Evolutionary conservation across 2,888 invertebrate species (phyloP).

Genomic region (Diaprepes abbreviatus): DNA sequence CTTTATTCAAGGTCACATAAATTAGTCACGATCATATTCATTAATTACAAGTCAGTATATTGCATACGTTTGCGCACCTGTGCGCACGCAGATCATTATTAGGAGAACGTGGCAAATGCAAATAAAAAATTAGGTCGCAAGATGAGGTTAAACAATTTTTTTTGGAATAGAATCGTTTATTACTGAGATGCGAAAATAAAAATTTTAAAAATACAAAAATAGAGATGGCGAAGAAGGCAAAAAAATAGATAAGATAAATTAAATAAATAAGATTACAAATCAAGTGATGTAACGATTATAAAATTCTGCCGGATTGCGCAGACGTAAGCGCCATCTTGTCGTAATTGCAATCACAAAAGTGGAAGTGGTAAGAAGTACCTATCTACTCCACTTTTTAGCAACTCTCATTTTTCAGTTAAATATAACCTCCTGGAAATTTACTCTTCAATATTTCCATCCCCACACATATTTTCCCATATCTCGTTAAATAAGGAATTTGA

Average conservation of each 20-base stretch:
- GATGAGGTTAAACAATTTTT: neutral
- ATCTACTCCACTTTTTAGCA: neutral
- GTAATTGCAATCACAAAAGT: constrained; percentile 36
- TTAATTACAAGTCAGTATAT: neutral
- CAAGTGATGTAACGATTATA: constrained; percentile 9
- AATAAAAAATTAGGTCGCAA: constrained; percentile 5
- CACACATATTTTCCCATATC: neutral
- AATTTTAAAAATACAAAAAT: too few species aligned
- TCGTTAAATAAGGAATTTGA: neutral
- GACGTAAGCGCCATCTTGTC: constrained; percentile 53
- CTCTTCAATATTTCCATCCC: neutral
- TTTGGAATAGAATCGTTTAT: too few species aligned
- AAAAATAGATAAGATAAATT: neutral
- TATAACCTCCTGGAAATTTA: neutral
- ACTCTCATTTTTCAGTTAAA: neutral
- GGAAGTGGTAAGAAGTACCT: constrained; percentile 10
- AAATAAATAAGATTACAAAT: neutral
- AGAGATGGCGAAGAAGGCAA: too few species aligned
- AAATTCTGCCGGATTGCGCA: constrained; percentile 52
- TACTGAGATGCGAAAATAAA: too few species aligned
- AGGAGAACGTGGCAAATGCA: constrained; percentile 30
- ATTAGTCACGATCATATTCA: constrained; percentile 13
- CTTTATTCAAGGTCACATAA: neutral
- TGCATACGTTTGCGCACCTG: constrained; percentile 19
- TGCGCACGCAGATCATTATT: constrained; percentile 18